Evolutionary conservation across 2,888 invertebrate genomes (phyloP), one percentile per base, ranked within the genome.

Genomic region (Drosophila pseudotalamancana): DNA sequence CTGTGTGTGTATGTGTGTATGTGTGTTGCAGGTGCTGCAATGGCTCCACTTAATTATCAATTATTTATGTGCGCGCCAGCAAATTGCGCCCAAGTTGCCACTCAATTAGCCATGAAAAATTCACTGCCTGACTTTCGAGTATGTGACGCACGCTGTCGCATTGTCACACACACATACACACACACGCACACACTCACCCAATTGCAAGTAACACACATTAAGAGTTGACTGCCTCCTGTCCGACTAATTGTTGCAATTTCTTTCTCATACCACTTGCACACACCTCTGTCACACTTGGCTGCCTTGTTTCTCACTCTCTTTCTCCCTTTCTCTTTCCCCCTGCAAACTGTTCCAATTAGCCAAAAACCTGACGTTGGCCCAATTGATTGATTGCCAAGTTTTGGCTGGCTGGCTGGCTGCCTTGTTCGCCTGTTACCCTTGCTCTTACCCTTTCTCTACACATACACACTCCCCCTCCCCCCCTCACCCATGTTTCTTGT

Each of bases 331-430:
- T 12, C 4, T 18, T 2, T 21, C 34, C 11, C 8, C 5, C 51
- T 32, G 23, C 14, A 27, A 12, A 5, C 64, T 69, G 46, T 25
- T 53, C 63, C 81, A 81, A 86, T 86, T 80, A 80, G 50, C 49
- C 50, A 42, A 60, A 59, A 64, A 55, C 32, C 60, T 53, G 68
- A 53, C 35, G 72, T 67, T 62, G 66, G 56, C 66, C 63, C 40
- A 68, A 85, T 83, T 83, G 82, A 83, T 83, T 83, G 82, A 83
- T 83, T 83, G 87, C 87, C 87, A 81, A 85, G 55, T 68, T 74
- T 69, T 46, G 55, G 48, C 63, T 43, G 55, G 32, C 51, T 46
- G 34, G 51, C 34, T 48, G 48, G 11, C 4, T 12, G 18, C 1
- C 19, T 35, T n/a, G n/a, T n/a, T n/a, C n/a, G 6, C 11, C 14